Conservation (phyloP, 2,113 vertebrate genomes). For the Ursus arctos region DNA sequence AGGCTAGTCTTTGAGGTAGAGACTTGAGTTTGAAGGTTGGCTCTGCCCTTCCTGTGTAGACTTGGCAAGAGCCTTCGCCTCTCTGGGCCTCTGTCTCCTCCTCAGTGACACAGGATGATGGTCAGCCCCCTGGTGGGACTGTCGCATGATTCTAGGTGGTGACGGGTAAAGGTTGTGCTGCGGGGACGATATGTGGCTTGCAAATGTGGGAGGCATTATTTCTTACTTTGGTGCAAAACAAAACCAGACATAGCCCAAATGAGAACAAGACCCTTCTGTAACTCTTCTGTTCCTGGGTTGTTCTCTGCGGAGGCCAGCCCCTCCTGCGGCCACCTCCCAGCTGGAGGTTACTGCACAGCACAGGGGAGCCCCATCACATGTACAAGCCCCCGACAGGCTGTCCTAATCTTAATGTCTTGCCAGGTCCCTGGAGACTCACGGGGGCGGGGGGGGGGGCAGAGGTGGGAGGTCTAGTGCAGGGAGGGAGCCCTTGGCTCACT, state of each 20-base stretch:
- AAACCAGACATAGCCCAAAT: not conserved
- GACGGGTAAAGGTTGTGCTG: fast-evolving
- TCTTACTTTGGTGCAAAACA: not conserved
- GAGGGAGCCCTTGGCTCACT: not conserved
- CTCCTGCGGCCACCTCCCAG: not conserved
- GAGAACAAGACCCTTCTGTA: not conserved
- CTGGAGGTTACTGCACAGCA: not conserved
- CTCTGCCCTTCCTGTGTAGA: not conserved
- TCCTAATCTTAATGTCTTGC: not conserved
- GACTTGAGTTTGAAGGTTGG: not conserved
- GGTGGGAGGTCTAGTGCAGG: fast-evolving
- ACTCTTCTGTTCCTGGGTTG: not conserved
- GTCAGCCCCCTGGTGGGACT: fast-evolving
- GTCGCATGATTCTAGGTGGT: not conserved
- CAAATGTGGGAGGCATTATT: not conserved
- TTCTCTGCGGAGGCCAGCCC: not conserved
- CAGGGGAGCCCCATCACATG: fast-evolving
- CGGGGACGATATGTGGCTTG: fast-evolving
- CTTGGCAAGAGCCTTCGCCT: not conserved
- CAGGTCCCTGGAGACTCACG: not conserved
- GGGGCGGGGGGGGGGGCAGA: fast-evolving
- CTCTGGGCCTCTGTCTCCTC: not conserved
- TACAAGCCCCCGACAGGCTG: not conserved
- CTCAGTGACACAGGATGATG: fast-evolving
- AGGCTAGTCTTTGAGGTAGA: not conserved